A percentile compares a stretch with the other conserved stretches of the same genome.
Evolutionary conservation across 2,888 invertebrate species (phyloP).

Genomic region (Diaprepes abbreviatus): DNA sequence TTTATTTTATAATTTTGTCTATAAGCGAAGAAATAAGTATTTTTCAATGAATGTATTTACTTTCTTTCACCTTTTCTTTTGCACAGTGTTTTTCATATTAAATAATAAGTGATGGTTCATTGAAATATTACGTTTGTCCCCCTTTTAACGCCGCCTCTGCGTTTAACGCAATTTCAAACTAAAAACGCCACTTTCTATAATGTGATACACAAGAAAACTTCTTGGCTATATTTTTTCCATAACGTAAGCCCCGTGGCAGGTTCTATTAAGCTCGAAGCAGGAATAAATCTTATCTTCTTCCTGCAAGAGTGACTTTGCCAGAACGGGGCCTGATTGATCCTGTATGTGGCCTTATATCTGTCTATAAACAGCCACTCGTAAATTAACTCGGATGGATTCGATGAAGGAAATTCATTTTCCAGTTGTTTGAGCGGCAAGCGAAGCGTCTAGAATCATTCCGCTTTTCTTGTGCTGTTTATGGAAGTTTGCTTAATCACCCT

Average conservation of each 20-base stretch:
- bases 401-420: slow-evolving; percentile 70
- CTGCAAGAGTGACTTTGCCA: slow-evolving; percentile 68
- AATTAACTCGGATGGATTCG: slow-evolving; percentile 68
- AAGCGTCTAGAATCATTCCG: slow-evolving; percentile 64
- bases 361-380: slow-evolving; percentile 69
- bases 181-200: neutral
- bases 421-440: slow-evolving; percentile 68
- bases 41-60: too few relatives aligned
- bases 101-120: too few relatives aligned
- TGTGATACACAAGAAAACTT: slow-evolving; percentile 4
- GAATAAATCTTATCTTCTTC: slow-evolving; percentile 68
- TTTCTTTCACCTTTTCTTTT: too few relatives aligned
- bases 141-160: too few relatives aligned
- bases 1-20: too few relatives aligned
- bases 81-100: too few relatives aligned
- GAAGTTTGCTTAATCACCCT: slow-evolving; percentile 64
- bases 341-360: slow-evolving; percentile 65
- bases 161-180: too few relatives aligned
- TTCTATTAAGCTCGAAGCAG: slow-evolving; percentile 43
- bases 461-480: slow-evolving; percentile 62
- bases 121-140: too few relatives aligned
- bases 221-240: slow-evolving; percentile 35
- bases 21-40: too few relatives aligned
- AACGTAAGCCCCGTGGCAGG: slow-evolving; percentile 41
- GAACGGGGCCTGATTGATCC: slow-evolving; percentile 63